These are phyloP conservation scores for Panthera uncia DNA, from an alignment of 2,113 vertebrate species.

Conservation along the genomic window DNA sequence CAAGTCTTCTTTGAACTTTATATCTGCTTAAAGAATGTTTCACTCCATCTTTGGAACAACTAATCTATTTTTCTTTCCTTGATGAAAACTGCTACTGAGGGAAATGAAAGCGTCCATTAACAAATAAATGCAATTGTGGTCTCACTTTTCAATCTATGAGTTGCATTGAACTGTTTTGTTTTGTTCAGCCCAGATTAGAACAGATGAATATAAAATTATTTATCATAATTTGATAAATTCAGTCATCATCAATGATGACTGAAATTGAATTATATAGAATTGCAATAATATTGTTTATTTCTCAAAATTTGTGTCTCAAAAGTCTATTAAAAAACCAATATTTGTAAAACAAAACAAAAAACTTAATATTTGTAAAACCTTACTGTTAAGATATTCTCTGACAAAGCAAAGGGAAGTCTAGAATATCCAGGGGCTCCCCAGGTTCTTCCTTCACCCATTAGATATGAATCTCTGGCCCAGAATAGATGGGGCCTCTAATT, in stretches of 20 bases:
- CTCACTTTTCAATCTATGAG: neutral
- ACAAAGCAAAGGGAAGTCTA: neutral
- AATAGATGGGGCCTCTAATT: neutral
- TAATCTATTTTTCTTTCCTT: slow-evolving; percentile 44
- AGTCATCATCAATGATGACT: neutral
- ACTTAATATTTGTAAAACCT: neutral
- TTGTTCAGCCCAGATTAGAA: neutral
- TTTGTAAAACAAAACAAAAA: neutral
- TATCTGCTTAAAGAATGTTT: neutral
- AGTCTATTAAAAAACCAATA: neutral
- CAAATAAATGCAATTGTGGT: neutral
- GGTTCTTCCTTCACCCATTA: neutral
- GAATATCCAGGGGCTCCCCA: neutral
- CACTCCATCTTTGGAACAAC: neutral
- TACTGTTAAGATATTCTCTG: neutral
- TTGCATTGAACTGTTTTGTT: neutral
- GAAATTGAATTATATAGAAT: neutral
- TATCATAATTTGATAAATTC: neutral
- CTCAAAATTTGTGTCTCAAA: neutral
- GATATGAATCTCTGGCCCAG: neutral
- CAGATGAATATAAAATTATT: neutral
- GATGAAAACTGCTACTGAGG: neutral
- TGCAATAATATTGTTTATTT: neutral
- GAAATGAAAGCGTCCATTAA: neutral
- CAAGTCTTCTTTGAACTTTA: slow-evolving; percentile 16